phyloP scores from a whole-genome alignment of 2,888 invertebrate species.

The Lasius fuliginosus region DNA sequence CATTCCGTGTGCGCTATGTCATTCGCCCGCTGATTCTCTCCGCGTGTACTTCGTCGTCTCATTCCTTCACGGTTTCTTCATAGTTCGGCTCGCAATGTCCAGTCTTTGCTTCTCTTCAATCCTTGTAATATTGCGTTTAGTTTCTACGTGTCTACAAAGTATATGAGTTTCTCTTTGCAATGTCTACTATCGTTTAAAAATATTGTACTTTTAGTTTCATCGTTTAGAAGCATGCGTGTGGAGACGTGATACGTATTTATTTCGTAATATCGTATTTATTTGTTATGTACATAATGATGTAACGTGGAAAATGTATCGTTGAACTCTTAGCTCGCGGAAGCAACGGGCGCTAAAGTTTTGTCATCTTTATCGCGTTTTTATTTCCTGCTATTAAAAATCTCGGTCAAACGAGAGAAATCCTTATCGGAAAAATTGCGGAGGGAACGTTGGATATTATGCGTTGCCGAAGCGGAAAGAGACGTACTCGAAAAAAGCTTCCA shows the following conservation, averaged over 20 bases:
- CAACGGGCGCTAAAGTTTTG: conserved; percentile 38
- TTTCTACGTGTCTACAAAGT: background rate
- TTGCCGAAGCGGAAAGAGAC: conserved; percentile 29
- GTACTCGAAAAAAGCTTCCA: conserved; percentile 65
- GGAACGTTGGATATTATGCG: conserved; percentile 38
- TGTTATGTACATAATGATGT: background rate
- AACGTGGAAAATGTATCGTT: background rate
- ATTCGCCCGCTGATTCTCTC: conserved; percentile 74
- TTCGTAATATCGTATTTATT: background rate
- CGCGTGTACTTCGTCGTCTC: conserved; percentile 54
- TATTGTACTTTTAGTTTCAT: background rate
- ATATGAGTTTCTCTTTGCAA: background rate
- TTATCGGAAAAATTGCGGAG: conserved; percentile 59
- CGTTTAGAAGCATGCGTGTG: background rate
- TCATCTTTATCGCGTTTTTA: conserved; percentile 58
- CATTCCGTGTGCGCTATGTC: conserved; percentile 78
- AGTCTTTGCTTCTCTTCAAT: background rate
- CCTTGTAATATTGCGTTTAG: conserved; percentile 4
- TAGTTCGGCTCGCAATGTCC: background rate
- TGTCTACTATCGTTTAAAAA: background rate
- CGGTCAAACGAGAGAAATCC: conserved; percentile 59
- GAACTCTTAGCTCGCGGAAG: conserved; percentile 9
- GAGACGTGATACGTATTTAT: background rate
- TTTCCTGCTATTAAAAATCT: conserved; percentile 50
- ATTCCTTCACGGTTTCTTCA: conserved; percentile 38